Evolutionary conservation across 1,140 invertebrate genomes (phyloP), one percentile per base, ranked within the genome.

Genomic region (Arion vulgaris): DNA sequence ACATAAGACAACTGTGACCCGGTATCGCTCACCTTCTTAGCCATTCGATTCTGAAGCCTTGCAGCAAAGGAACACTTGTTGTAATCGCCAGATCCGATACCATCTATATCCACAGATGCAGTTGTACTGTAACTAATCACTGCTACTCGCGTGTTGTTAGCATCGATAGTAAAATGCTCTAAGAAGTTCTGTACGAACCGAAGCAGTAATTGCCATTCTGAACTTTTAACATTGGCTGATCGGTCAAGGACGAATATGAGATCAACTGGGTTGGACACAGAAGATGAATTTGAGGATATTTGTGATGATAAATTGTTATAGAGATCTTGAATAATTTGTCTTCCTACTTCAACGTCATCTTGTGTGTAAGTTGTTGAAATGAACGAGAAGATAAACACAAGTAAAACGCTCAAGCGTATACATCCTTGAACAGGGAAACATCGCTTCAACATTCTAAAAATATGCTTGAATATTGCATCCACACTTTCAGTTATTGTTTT

Each of bases 221-320:
- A n/a, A 0, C n/a, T 53, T 0, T 82, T 69, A 41, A 88, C 81
- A 53, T 81, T 85, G 4, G 84, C 81, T 13, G 86, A 87, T 28
- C 86, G 78, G 78, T 88, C 87, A 39, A 88, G 83, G n/a, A 88
- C 82, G 79, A 87, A 88, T 7, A 88, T 84, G 4, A 88, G 80
- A 79, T 88, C 87, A n/a, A 88, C 84, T 7, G 76, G 76, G 36
- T 68, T 62, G 26, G 51, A 11, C 26, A 38, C 15, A 4, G 51
- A 11, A 0, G 38, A 13, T 15, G 57, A 62, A 69, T 83, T 53
- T 26, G 74, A 80, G n/a, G n/a, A n/a, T n/a, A n/a, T n/a, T n/a
- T n/a, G n/a, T 26, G 62, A 49, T 75, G 81, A 77, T 72, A 84
- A 87, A 23, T 83, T 73, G 9, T 34, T 57, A 39, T 84, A 87